Conservation (phyloP, 2,888 invertebrate species). For the Nipponacmea schrenckii region DNA sequence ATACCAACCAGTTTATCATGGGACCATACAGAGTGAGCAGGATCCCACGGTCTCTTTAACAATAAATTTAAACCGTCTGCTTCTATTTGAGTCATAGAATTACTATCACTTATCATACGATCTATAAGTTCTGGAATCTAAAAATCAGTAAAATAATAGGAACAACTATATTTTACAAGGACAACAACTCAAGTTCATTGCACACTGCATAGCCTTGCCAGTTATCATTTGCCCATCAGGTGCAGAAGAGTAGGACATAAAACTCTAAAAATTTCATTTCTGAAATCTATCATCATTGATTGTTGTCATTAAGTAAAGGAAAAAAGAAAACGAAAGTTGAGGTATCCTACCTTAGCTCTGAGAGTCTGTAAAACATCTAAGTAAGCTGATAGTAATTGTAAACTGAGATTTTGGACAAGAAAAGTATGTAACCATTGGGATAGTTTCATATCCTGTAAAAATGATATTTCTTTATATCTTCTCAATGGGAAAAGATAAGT, state of each 20-base stretch:
- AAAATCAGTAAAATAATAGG: conserved; percentile 8
- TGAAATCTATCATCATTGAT: too few species aligned
- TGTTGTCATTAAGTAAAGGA: not conserved
- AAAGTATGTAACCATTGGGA: conserved; percentile 83
- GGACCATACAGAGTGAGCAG: conserved; percentile 73
- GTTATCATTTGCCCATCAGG: too few species aligned
- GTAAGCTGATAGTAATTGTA: conserved; percentile 78
- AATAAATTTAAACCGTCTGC: conserved; percentile 77
- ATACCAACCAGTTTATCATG: conserved; percentile 75
- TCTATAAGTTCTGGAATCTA: conserved; percentile 80
- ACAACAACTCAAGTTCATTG: too few species aligned
- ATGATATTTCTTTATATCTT: conserved; percentile 8
- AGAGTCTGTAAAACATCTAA: conserved; percentile 79
- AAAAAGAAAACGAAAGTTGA: conserved; percentile 10
- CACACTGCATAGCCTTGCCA: too few species aligned
- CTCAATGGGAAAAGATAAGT: too few species aligned
- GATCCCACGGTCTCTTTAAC: conserved; percentile 81
- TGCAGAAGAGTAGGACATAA: too few species aligned
- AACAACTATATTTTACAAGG: too few species aligned
- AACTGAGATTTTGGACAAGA: conserved; percentile 77
- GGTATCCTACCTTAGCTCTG: conserved; percentile 68
- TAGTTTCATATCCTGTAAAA: conserved; percentile 73
- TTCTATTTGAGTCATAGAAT: conserved; percentile 62
- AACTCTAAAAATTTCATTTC: too few species aligned
- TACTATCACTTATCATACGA: conserved; percentile 73